Base-by-base conservation (phyloP, 2,888 invertebrate species). In the Malachius bipustulatus region DNA sequence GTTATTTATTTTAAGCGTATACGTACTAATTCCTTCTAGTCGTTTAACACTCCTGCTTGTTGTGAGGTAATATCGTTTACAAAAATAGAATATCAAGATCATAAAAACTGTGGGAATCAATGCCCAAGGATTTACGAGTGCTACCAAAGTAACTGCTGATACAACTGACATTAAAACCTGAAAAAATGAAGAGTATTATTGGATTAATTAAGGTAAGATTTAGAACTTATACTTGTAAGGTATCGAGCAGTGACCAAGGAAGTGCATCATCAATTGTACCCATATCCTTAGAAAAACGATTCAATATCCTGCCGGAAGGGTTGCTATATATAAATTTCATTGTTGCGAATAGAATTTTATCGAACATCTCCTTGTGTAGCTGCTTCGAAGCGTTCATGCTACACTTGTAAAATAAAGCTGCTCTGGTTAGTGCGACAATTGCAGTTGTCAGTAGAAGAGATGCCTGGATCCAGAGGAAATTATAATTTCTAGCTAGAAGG, bases 41-140 rank as follows among this genome's bases (percentile, higher is more conserved):
- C 75, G 60, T 59, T 75, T 85, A 16, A 85, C 60, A 49, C 78
- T 78, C 9, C 83, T 62, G 12, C 82, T 79, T 6, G 82, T 81
- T 13, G 66, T 56, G 11, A 87, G 63, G 61, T 82, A 85, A 46
- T 80, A 66, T 2, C 65, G 61, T 19, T 84, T 58, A 10, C 84
- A 55, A 4, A 70, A 56, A 39, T 72, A 71, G 54, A 85, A 78
- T 8, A 79, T 48, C 1, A 71, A 42, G 0, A 72, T 69, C 6
- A 85, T 69, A 3, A 75, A 52, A 0, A 68, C 59, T 0, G 80
- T 77, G 0, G 78, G 76, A 14, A 78, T 48, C 31, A 80, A 45
- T 1, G 80, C 60, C 70, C 73, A 74, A 48, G 72, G 73, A 61
- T 81, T 83, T 4, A 81, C 73, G 2, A 76, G 50, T 4, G 73